Conservation (phyloP, 1,140 invertebrate genomes). For the Myzus persicae region DNA sequence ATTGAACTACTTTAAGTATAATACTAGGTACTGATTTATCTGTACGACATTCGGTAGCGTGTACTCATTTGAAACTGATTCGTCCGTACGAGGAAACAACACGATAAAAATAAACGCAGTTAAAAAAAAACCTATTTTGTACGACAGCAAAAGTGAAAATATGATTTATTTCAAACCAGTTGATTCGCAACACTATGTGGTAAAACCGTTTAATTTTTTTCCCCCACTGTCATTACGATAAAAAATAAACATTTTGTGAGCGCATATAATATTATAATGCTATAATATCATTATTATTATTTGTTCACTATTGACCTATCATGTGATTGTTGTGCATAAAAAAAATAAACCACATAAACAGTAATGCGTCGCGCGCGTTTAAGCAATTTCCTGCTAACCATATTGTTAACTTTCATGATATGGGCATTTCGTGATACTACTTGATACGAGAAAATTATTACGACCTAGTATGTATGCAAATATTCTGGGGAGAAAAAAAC, state of each 20-base stretch:
- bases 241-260: neutral
- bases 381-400: slow-evolving; percentile 2
- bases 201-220: neutral
- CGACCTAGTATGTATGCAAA: neutral
- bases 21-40: neutral
- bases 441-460: slow-evolving; percentile 4
- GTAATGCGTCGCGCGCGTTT: neutral
- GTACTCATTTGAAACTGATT: neutral
- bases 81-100: neutral
- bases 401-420: slow-evolving; percentile 21
- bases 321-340: neutral
- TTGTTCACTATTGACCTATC: neutral
- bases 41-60: neutral
- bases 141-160: neutral
- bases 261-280: neutral
- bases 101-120: neutral
- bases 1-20: too few relatives aligned
- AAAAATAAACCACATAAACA: neutral
- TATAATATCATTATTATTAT: neutral
- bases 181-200: neutral
- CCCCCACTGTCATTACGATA: neutral
- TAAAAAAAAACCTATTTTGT: neutral
- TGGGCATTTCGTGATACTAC: neutral
- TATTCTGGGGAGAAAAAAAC: too few relatives aligned
- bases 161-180: neutral